Base-by-base conservation (phyloP, 2,797 vertebrate genomes). In the Pristis pectinata region DNA sequence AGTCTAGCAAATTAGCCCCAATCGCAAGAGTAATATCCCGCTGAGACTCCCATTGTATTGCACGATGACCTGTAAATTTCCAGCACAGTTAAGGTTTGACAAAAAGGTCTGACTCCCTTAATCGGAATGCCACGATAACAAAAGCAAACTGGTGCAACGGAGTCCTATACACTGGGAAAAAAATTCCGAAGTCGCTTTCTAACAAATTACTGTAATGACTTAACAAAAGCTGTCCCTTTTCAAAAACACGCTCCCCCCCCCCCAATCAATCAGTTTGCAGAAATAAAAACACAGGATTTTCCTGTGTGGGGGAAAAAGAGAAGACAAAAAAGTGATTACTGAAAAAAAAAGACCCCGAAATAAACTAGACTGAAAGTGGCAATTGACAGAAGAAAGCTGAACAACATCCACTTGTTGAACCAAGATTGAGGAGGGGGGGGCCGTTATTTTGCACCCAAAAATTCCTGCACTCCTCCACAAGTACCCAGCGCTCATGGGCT, bases 11-110 rank as follows among this genome's bases (percentile, higher is more conserved):
- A 97, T 97, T 91, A 94, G 96, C 96, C 95, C 96, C 96, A 97
- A 96, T 96, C 96, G 96, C 95, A 96, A 95, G 92, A 95, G 96
- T 95, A 95, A 95, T 95, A 95, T 96, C 95, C 96, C 96, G 95
- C 95, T 96, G 97, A 96, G 97, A 97, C 95, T 53, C 93, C 95
- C 59, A 95, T 94, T 95, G 96, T 96, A 96, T 96, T 95, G 96
- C 95, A 96, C 96, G 96, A 96, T 96, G 97, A 97, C 95, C 96
- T 96, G 95, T 96, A 96, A 96, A 96, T 96, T 97, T 97, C 97
- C 85, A 94, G 34, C n/a, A 17, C 59, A 41, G 59, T 67, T 64
- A 64, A 91, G 87, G 59, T 91, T 91, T 91, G n/a, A 91, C 87
- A 91, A 91, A 79, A 91, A 91, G 87, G n/a, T 91, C 59, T 24